Conservation (phyloP, 2,113 vertebrate species). For the Notothenia coriiceps region DNA sequence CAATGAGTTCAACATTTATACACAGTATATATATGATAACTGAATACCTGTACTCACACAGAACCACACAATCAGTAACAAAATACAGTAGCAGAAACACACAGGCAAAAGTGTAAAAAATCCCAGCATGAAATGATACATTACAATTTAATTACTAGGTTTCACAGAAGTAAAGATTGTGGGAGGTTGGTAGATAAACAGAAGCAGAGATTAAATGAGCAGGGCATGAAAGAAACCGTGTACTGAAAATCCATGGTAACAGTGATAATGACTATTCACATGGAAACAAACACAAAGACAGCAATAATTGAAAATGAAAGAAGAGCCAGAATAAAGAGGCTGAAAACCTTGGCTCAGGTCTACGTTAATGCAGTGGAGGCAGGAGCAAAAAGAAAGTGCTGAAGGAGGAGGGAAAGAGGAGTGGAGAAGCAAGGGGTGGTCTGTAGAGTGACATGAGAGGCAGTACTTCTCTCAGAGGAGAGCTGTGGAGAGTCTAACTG, state of each 20-base stretch:
- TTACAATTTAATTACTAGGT: conserved; percentile 45
- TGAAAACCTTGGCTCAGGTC: conserved; percentile 54
- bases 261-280: conserved; percentile 61
- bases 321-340: conserved; percentile 43
- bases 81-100: neutral
- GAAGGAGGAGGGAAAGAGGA: conserved; percentile 31
- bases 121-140: neutral
- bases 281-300: conserved; percentile 62
- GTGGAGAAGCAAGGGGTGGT: conserved; percentile 61
- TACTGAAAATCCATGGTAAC: conserved; percentile 68
- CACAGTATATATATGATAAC: neutral
- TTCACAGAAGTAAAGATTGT: conserved; percentile 25
- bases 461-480: conserved; percentile 36
- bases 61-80: neutral
- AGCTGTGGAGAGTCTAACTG: conserved; percentile 32
- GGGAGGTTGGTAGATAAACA: conserved; percentile 46
- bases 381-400: conserved; percentile 32
- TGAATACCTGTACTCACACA: neutral
- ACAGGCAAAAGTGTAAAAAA: neutral
- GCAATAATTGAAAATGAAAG: conserved; percentile 63
- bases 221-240: conserved; percentile 55
- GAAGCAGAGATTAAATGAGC: conserved; percentile 11
- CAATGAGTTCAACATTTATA: conserved; percentile 10
- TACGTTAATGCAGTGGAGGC: conserved; percentile 42
- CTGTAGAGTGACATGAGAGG: conserved; percentile 61